Base-by-base conservation (phyloP, 2,888 invertebrate genomes). In the Cerastis rubricosa region DNA sequence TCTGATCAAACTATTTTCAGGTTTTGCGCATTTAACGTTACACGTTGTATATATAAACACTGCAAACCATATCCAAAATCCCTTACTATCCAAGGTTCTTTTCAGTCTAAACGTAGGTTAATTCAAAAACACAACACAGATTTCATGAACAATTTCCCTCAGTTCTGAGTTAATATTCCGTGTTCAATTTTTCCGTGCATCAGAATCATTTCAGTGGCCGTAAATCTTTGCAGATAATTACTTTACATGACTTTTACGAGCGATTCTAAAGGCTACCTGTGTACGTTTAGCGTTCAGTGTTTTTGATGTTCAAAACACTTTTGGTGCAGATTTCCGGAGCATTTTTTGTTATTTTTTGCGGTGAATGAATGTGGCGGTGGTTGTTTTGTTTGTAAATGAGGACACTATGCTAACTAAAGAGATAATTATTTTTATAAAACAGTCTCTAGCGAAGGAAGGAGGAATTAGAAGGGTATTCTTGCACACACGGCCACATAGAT, bases 211-310 rank as follows among this genome's bases (percentile, higher is more conserved):
- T 76, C 65, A 78, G 69, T 57, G 43, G 0, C 29, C 51, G 64
- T 87, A 83, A 83, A 83, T 86, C 81, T 80, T 63, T 69, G 45
- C 22, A 69, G 65, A 76, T 87, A 87, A 87, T 86, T 86, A 85
- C 76, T 83, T 77, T 80, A 70, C 80, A 71, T 17, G 85, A 87
- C 81, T 78, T 86, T 83, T 81, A 86, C 78, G 78, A 76, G 84
- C 73, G 47, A 61, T 29, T 51, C 68, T 68, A 68, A 81, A 73
- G 49, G 72, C 47, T 83, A 83, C 82, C 85, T 76, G 75, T 70
- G 81, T 63, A 45, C 40, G 19, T 71, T 35, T n/a, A 8, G 25
- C 8, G 11, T 45, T 35, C 25, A 74, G 17, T 29, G 71, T 80
- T 74, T 83, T 75, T 83, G 81, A 83, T 84, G 83, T 70, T 70